Percentiles rank a stretch among this genome's conserved stretches.
Evolutionary conservation across 2,797 vertebrate species (phyloP).

Genomic region (Linurgus olivaceus): DNA sequence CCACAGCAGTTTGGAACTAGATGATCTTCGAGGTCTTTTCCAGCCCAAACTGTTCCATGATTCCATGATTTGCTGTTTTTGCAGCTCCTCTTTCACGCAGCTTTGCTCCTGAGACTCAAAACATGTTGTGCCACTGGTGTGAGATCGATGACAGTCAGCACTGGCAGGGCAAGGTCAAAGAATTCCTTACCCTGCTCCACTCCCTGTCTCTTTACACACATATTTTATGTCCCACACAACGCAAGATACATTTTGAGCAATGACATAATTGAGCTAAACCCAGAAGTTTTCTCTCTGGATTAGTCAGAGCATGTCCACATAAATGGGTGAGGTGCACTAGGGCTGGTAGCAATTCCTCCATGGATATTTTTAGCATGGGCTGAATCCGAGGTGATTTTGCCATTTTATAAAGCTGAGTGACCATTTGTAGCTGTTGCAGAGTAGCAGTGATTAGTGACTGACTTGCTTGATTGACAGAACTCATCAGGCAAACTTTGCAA

Average conservation of each 20-base stretch:
- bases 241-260: neutral
- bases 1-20: neutral
- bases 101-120: neutral
- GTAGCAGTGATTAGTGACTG: neutral
- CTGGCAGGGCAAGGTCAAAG: neutral
- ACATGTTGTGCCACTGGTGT: neutral
- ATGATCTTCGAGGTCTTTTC: neutral
- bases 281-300: neutral
- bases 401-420: neutral
- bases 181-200: neutral
- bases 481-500: neutral
- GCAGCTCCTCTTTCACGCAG: neutral
- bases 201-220: neutral
- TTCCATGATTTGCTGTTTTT: neutral
- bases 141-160: neutral
- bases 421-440: neutral
- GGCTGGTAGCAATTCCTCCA: neutral
- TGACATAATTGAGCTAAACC: neutral
- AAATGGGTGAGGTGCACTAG: neutral
- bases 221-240: neutral
- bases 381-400: neutral
- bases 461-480: neutral
- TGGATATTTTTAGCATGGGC: neutral
- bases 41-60: neutral
- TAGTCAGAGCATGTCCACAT: neutral